These are phyloP conservation scores for Furnarius figulus DNA, from an alignment of 2,113 vertebrate species.

Conservation along the genomic window DNA sequence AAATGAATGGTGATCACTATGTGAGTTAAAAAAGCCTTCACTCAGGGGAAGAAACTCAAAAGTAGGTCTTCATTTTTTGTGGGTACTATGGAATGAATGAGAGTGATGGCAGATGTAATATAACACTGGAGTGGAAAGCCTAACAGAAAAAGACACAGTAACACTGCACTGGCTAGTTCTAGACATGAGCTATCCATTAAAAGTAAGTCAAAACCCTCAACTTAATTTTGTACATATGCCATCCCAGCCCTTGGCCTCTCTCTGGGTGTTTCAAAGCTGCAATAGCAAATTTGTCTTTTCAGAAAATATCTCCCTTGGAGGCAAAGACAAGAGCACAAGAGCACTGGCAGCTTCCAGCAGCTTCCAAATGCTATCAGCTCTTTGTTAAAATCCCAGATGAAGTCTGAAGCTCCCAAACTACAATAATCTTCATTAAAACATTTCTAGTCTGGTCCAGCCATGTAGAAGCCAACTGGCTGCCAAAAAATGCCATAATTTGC, in stretches of 20 bases:
- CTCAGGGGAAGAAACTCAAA: constrained; percentile 6
- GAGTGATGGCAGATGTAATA: constrained; percentile 45
- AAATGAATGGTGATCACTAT: background rate
- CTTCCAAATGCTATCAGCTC: background rate
- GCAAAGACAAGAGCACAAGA: background rate
- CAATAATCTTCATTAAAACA: background rate
- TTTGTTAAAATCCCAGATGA: background rate
- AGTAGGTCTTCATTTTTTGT: constrained; percentile 45
- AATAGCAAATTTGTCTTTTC: constrained; percentile 23
- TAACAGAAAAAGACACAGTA: constrained; percentile 26
- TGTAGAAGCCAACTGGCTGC: background rate
- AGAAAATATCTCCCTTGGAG: background rate
- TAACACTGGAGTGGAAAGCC: constrained; percentile 38
- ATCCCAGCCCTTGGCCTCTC: background rate
- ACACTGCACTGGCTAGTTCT: background rate
- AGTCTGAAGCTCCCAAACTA: background rate
- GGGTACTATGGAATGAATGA: constrained; percentile 7
- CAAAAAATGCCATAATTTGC: background rate
- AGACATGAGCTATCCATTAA: constrained; percentile 33
- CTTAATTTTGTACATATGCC: constrained; percentile 39
- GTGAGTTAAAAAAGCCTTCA: background rate
- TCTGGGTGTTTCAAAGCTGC: background rate
- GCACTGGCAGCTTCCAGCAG: background rate
- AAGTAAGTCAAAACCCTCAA: constrained; percentile 33
- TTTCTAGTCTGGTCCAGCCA: background rate